These are phyloP conservation scores for Cactoblastis cactorum DNA, from an alignment of 2,888 invertebrate species.

Conservation along the genomic window DNA sequence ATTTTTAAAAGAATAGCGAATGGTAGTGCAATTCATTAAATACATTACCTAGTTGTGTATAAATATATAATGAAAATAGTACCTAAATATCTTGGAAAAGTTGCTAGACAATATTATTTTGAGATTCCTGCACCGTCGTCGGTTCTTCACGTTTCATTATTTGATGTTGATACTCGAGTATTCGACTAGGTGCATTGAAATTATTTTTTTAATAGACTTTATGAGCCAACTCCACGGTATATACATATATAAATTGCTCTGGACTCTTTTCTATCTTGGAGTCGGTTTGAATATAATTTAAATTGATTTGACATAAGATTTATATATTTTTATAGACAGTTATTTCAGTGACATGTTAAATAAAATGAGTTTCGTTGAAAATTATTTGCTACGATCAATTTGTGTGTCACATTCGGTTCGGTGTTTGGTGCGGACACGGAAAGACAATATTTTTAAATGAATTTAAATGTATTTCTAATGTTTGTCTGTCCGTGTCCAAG, in stretches of 20 bases:
- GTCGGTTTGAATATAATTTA: constrained; percentile 48
- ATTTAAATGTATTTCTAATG: constrained; percentile 19
- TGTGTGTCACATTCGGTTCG: constrained; percentile 34
- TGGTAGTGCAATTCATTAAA: constrained; percentile 72
- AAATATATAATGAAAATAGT: constrained; percentile 56
- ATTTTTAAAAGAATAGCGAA: constrained; percentile 48
- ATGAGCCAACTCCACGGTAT: constrained; percentile 27
- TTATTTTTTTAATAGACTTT: constrained; percentile 60
- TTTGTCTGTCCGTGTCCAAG: constrained; percentile 1
- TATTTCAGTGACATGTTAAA: constrained; percentile 68
- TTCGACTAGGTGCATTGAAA: constrained; percentile 49
- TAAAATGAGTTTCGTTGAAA: constrained; percentile 69
- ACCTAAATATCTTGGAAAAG: constrained; percentile 63
- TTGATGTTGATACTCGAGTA: constrained; percentile 21
- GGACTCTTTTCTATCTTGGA: constrained; percentile 25
- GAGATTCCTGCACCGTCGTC: constrained; percentile 60
- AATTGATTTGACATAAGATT: constrained; percentile 68
- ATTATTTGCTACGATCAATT: constrained; percentile 36
- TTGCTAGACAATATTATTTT: constrained; percentile 73
- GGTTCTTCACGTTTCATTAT: constrained; percentile 42
- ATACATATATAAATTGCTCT: constrained; percentile 13
- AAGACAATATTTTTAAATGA: constrained; percentile 6
- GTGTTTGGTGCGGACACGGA: constrained; percentile 15
- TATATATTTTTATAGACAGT: constrained; percentile 77
- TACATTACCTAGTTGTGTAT: constrained; percentile 66